Evolutionary conservation across 1,140 invertebrate species (phyloP).

Genomic region (Achroia grisella): DNA sequence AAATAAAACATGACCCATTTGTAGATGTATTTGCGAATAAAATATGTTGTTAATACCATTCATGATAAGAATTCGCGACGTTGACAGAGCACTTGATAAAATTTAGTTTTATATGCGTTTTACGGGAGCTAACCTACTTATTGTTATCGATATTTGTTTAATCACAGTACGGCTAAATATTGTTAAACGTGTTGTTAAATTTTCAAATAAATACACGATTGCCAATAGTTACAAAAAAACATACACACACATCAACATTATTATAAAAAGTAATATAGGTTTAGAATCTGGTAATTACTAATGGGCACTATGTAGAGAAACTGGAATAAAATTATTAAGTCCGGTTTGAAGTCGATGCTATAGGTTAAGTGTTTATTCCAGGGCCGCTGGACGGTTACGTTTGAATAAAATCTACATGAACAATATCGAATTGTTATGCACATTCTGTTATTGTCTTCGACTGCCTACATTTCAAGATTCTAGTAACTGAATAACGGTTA

Average conservation of each 20-base stretch:
- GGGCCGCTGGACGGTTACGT: background rate
- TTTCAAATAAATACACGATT: background rate
- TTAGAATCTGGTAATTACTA: background rate
- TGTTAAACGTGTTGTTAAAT: background rate
- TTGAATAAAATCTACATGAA: background rate
- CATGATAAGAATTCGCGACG: conserved; percentile 63
- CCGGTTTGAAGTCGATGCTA: background rate
- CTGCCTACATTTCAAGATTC: background rate
- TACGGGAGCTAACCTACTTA: conserved; percentile 67
- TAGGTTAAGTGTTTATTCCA: background rate
- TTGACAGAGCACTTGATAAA: conserved; percentile 57
- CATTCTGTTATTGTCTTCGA: background rate
- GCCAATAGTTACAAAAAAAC: no score
- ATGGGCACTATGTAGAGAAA: background rate
- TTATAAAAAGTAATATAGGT: background rate
- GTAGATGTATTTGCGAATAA: conserved; percentile 51
- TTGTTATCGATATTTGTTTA: conserved; percentile 63
- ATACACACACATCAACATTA: background rate
- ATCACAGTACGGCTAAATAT: conserved; percentile 54
- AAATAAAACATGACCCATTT: conserved; percentile 62
- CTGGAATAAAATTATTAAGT: background rate
- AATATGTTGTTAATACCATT: conserved; percentile 8
- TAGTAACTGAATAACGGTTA: conserved; percentile 14
- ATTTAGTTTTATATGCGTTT: conserved; percentile 50
- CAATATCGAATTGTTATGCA: background rate